Evolutionary conservation across 1,140 invertebrate genomes (phyloP), one percentile per base, ranked within the genome.

Genomic region (Lucilia cuprina): DNA sequence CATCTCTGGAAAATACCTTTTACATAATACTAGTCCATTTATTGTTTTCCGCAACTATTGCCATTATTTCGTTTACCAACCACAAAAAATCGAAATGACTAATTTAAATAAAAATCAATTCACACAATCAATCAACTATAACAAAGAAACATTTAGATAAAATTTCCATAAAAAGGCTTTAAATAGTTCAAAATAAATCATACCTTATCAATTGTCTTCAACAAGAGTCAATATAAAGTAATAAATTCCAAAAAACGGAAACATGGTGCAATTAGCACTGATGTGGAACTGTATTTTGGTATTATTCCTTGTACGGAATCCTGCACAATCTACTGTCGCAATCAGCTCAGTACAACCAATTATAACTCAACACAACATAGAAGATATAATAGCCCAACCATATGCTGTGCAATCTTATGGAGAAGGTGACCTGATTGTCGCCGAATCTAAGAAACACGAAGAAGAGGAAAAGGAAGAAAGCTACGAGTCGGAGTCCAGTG

Each of bases 401-500:
- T 10, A 10, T 50, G 13, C 25, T 10, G 25, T 25, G 30, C 17
- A 34, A 34, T 7, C n/a, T n/a, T 55, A 82, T 50, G 19, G 21
- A 21, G n/a, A 19, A 13, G 70, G 75, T 83, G 91, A 91, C 80
- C 85, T 89, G 55, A 85, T 89, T 84, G 86, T 89, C 41, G 90
- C 91, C 2, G 91, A 89, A 74, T 88, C 90, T 0, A 87, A 90
- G 65, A 86, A 90, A 83, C 86, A 89, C 17, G 88, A 87, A 60
- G 85, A 90, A 17, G 86, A 86, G 82, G 65, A 86, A 86, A 85
- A 85, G 86, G 88, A 82, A 85, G 86, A 86, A 83, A 86, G 85
- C 82, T 91, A 92, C 85, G 92, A 93, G 70, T 92, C 93, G 55
- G 94, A 94, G 34, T 93, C 92, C 0, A 93, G 93, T 0, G 92